Evolutionary conservation across 1,140 invertebrate genomes (phyloP), one percentile per base, ranked within the genome.

Genomic region (Stenopsyche tienmushanensis): DNA sequence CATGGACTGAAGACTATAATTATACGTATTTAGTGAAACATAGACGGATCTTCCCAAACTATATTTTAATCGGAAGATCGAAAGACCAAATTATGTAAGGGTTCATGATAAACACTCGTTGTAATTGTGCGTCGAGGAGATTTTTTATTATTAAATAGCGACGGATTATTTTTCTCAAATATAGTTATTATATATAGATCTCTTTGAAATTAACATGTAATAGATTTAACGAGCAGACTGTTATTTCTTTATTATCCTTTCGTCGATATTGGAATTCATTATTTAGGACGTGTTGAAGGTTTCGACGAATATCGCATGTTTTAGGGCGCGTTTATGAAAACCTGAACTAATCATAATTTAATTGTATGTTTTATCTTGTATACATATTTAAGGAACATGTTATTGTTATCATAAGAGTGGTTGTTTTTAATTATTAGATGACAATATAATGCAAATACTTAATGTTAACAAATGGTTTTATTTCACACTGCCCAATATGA

Each of bases 341-440:
- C 13, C 18, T 21, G 41, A 20, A 10, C 20, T 24, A 53, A 39
- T 63, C 53, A 62, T 62, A 54, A 54, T 21, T 10, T 54, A 29
- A 34, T 17, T 54, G n/a, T 60, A 39, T 13, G 29, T 45, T 60
- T 60, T 23, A 24, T 58, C 50, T 34, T 54, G 24, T 57, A 64
- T 21, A 54, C 23, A 24, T 53, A 62, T 67, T 44, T 55, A 65
- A 65, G 50, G 60, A 29, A 49, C 52, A 57, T 69, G 67, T 69
- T 69, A 69, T 60, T 65, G 67, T 69, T 69, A 69, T 62, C n/a
- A 62, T 49, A 63, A 65, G 60, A 66, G 64, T 69, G 63, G 62
- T 65, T 69, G 63, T 65, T 69, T 69, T 65, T 57, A 69, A 68
- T 65, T 69, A 69, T 69, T 69, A 69, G 67, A 69, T 69, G 67